Conservation (phyloP, 2,797 vertebrate genomes). For the Rhabdomys pumilio region DNA sequence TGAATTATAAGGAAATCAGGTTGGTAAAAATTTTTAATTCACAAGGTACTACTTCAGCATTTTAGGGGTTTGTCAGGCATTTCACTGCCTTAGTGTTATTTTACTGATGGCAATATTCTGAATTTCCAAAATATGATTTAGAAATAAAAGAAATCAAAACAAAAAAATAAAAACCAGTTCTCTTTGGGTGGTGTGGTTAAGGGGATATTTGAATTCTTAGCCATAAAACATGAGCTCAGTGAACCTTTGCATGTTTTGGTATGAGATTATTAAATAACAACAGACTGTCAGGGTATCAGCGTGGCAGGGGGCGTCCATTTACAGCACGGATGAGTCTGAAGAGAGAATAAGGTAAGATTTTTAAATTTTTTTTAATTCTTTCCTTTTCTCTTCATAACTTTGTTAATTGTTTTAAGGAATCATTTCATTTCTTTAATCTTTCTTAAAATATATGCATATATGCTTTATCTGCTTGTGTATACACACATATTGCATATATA, state of each 20-base stretch:
- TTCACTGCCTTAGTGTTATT: slow-evolving; percentile 86
- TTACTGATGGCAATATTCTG: slow-evolving; percentile 81
- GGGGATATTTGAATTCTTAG: slow-evolving; percentile 85
- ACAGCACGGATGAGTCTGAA: slow-evolving; percentile 99
- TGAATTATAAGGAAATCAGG: slow-evolving; percentile 83
- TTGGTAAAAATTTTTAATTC: slow-evolving; percentile 57
- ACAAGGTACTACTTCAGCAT: slow-evolving; percentile 82
- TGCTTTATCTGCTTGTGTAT: neutral
- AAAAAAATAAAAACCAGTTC: slow-evolving; percentile 71
- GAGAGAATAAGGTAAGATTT: slow-evolving; percentile 97
- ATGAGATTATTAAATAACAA: slow-evolving; percentile 95
- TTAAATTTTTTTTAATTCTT: slow-evolving; percentile 80
- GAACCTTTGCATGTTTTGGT: slow-evolving; percentile 99
- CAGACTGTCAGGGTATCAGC: slow-evolving; percentile 95
- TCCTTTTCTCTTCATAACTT: slow-evolving; percentile 87
- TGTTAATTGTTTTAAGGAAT: slow-evolving; percentile 80
- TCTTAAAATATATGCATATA: slow-evolving; percentile 67
- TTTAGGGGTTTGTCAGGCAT: slow-evolving; percentile 87
- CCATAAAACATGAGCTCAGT: slow-evolving; percentile 93
- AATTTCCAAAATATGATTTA: slow-evolving; percentile 81
- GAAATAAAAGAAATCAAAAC: slow-evolving; percentile 74
- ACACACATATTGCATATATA: slow-evolving; percentile 24
- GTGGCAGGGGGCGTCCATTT: slow-evolving; percentile 99
- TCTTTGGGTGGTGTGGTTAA: slow-evolving; percentile 86
- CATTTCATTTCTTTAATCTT: slow-evolving; percentile 73